Evolutionary conservation across 2,113 vertebrate species (phyloP).

Genomic region (Pygoscelis adeliae): DNA sequence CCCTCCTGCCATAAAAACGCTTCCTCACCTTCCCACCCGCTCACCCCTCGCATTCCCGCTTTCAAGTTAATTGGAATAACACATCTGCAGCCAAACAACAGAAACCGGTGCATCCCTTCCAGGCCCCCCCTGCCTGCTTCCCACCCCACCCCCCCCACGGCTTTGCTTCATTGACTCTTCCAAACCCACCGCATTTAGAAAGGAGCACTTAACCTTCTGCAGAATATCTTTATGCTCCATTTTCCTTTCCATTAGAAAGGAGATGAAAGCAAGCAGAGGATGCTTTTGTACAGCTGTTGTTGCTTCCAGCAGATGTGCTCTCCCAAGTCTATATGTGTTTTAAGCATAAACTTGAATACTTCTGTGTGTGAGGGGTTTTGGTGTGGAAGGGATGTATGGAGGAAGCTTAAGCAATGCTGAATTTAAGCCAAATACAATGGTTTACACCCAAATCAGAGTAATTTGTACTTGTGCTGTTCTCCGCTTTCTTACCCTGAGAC

Average conservation of each 20-base stretch:
- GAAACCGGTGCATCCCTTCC: background rate
- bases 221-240: slow-evolving; percentile 75
- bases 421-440: background rate
- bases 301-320: slow-evolving; percentile 8
- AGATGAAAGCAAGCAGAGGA: slow-evolving; percentile 67
- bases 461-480: background rate
- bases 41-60: background rate
- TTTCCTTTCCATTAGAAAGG: slow-evolving; percentile 74
- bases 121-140: background rate
- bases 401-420: background rate
- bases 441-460: background rate
- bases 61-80: slow-evolving; percentile 53
- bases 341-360: background rate
- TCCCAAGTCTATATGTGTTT: background rate
- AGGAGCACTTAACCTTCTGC: slow-evolving; percentile 75
- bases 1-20: slow-evolving; percentile 26
- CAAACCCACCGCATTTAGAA: slow-evolving; percentile 10
- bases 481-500: background rate
- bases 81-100: slow-evolving; percentile 31
- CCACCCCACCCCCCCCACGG: background rate
- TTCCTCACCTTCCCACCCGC: background rate
- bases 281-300: slow-evolving; percentile 37
- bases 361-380: background rate
- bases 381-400: background rate
- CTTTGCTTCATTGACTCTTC: slow-evolving; percentile 46